Base-by-base conservation (phyloP, 2,113 vertebrate species). In the Ptilonorhynchus violaceus region DNA sequence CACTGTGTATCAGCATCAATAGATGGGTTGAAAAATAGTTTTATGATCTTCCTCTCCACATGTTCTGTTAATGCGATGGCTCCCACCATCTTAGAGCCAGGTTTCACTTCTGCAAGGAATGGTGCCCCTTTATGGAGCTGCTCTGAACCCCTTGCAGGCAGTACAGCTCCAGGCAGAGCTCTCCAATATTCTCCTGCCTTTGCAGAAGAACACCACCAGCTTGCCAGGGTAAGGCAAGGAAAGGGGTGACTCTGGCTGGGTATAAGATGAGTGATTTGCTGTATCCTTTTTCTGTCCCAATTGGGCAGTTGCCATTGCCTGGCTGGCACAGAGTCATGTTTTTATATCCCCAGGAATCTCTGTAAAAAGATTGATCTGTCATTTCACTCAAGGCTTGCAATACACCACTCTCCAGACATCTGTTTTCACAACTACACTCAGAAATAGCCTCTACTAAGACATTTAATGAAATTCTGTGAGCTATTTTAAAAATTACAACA, bases 351-450 rank as follows among this genome's bases (percentile, higher is more conserved):
- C 49, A 67, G 87, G 72, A 91, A 76, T 64, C 93, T 85, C 80
- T 66, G 55, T 67, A 14, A 72, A 89, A 70, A 63, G 87, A 82
- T 42, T 69, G 49, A 93, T 92, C 31, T 95, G 78, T 94, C 69
- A 39, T 91, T 89, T 93, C 89, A 75, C 66, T 95, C 60, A 15
- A 60, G 67, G 85, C 87, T 91, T 95, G 93, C 49, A 79, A 39
- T 46, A 22, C 1, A 2, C 41, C 46, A 10, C 77, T 94, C 89
- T 82, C 58, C 49, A 94, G 89, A 41, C 87, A 73, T 95, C 84
- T 89, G 53, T 50, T 91, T 79, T 83, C 87, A 73, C 59, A 83
- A 18, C 44, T 75, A 12, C 6, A 1, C 70, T 85, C 89, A 69
- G 62, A 95, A 92, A 93, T 89, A 89, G 62, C 89, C 64, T 78